Base-by-base conservation (phyloP, 2,113 vertebrate species). In the Podarcis muralis region DNA sequence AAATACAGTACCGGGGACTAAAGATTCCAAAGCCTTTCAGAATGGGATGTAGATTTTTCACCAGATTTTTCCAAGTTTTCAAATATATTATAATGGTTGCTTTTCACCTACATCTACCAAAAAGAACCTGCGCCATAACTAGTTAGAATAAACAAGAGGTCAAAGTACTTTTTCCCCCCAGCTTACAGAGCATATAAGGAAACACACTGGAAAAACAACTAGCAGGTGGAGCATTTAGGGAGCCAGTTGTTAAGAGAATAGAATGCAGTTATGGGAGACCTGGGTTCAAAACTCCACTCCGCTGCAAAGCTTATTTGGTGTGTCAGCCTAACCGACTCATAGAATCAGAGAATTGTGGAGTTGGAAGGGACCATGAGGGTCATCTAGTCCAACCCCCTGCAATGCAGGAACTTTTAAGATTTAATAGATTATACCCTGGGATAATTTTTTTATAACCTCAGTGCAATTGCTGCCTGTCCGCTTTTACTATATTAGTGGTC, bases 1-100 rank as follows among this genome's bases (percentile, higher is more conserved):
- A 89, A 93, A 93, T 82, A 79, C 43, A n/a, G 83, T 62, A 53
- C 59, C 75, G 87, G 90, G 69, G 88, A 88, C 88, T 81, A 87
- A 84, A 80, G 87, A 90, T 90, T 94, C 88, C 59, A 91, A 93
- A 71, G 90, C 81, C 71, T 75, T 74, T 86, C 25, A 53, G 43
- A 59, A 59, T 53, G 12, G 40, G 6, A 13, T 53, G 9, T 68
- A 48, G 68, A 23, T 79, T 65, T 25, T 22, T 53, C 48, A n/a
- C 25, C 35, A 32, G 1, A 66, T 37, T 40, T 37, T 40, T 16
- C 79, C n/a, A 20, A 62, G 27, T 20, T 30, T 23, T 81, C 40
- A 53, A 71, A 18, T 59, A 22, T 8, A 30, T 57, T 87, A 37
- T 23, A 87, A 80, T 5, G 81, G 48, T 32, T 86, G 81, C 87